Conservation (phyloP, 2,888 invertebrate genomes). For the Hofmannophila pseudospretella region DNA sequence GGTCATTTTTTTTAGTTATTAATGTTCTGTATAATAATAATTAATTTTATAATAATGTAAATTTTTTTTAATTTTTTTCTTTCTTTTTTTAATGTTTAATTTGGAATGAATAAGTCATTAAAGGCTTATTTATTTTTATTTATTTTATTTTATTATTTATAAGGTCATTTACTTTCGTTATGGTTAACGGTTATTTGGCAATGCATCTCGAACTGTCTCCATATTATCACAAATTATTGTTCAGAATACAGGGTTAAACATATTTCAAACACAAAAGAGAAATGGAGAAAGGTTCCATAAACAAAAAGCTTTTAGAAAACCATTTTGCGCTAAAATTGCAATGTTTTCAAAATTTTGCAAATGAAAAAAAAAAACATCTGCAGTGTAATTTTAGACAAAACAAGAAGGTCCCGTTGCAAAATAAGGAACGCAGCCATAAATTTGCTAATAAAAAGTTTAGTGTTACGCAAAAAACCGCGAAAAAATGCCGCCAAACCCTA, state of each 20-base stretch:
- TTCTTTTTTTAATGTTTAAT: too few species aligned
- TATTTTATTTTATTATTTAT: too few species aligned
- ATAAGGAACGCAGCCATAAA: constrained; percentile 47
- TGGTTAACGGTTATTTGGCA: too few species aligned
- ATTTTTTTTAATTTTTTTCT: too few species aligned
- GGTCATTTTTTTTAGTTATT: too few species aligned
- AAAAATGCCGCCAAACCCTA: constrained; percentile 42
- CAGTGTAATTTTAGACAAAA: constrained; percentile 45
- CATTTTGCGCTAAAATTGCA: constrained; percentile 29
- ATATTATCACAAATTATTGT: constrained; percentile 27
- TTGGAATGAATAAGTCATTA: too few species aligned
- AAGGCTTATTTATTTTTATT: too few species aligned
- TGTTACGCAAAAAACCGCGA: constrained; percentile 45
- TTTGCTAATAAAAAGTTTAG: constrained; percentile 49
- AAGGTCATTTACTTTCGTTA: too few species aligned
- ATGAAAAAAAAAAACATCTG: constrained; percentile 48
- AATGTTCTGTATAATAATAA: too few species aligned
- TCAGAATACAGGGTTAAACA: constrained; percentile 38
- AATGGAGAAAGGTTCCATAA: constrained; percentile 32
- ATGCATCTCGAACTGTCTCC: neutral
- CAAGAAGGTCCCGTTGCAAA: constrained; percentile 54
- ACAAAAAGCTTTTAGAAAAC: constrained; percentile 14
- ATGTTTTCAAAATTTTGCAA: constrained; percentile 27
- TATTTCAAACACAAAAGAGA: constrained; percentile 26
- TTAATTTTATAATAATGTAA: too few species aligned